These are phyloP conservation scores for Pyrgilauda ruficollis DNA, from an alignment of 2,113 vertebrate genomes.

Conservation along the genomic window DNA sequence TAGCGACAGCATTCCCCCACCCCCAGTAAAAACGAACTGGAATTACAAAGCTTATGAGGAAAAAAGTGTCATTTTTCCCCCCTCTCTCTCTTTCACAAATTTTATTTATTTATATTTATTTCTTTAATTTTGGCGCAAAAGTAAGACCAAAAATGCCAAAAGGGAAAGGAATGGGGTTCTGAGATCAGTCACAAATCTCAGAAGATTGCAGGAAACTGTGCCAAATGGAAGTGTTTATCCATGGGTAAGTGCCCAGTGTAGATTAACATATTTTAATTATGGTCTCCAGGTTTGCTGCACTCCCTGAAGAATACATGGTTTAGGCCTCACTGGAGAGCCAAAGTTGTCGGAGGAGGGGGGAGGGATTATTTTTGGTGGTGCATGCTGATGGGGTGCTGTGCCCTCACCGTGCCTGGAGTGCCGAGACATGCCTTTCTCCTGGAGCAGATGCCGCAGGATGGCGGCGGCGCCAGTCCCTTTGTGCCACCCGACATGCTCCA, in stretches of 20 bases:
- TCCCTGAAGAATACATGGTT: slow-evolving; percentile 30
- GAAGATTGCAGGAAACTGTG: slow-evolving; percentile 19
- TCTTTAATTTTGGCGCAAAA: not conserved
- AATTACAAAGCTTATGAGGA: slow-evolving; percentile 7
- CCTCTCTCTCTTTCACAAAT: too few relatives aligned
- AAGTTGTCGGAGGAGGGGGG: not conserved
- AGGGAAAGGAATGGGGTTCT: not conserved
- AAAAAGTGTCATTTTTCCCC: not conserved
- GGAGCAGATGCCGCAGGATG: not conserved
- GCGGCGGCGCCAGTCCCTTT: accelerated
- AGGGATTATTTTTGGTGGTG: not conserved
- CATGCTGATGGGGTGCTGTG: not conserved
- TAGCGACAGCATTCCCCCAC: slow-evolving; percentile 6
- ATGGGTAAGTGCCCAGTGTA: slow-evolving; percentile 61
- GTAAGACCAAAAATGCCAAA: slow-evolving; percentile 7
- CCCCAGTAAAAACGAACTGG: not conserved
- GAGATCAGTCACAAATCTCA: slow-evolving; percentile 49
- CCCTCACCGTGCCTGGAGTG: accelerated
- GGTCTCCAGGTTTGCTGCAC: not conserved
- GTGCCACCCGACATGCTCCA: not conserved
- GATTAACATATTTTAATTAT: slow-evolving; percentile 71
- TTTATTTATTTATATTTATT: not conserved
- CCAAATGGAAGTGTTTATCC: slow-evolving; percentile 65
- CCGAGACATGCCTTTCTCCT: accelerated
- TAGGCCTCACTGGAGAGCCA: slow-evolving; percentile 32